Percentiles rank a stretch among this genome's conserved stretches.
These are phyloP conservation scores for Tachuris rubrigastra DNA, from an alignment of 2,113 vertebrate species.

Conservation along the genomic window DNA sequence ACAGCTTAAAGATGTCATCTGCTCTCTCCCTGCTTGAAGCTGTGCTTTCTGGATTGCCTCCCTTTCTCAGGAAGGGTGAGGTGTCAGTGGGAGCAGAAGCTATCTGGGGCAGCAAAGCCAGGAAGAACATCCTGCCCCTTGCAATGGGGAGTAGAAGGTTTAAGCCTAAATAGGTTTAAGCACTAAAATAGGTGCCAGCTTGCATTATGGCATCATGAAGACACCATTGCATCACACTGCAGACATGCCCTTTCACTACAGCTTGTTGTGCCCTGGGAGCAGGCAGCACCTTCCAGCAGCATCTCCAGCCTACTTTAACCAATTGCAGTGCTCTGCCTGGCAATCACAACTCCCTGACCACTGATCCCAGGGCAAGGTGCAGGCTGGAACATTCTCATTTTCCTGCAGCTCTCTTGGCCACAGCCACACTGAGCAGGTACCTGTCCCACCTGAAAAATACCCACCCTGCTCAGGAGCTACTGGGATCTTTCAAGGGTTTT, in stretches of 20 bases:
- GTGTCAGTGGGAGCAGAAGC: background rate
- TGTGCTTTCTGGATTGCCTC: background rate
- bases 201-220: background rate
- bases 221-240: background rate
- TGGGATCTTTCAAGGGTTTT: background rate
- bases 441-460: background rate
- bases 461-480: background rate
- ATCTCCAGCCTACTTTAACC: background rate
- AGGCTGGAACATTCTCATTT: background rate
- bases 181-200: background rate
- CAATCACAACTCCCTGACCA: background rate
- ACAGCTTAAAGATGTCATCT: constrained; percentile 24
- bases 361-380: rapidly evolving
- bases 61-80: background rate
- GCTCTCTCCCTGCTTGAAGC: background rate
- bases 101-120: background rate
- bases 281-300: background rate
- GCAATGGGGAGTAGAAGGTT: background rate
- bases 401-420: background rate
- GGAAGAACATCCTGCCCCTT: background rate
- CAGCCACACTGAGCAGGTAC: rapidly evolving
- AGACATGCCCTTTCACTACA: rapidly evolving
- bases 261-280: background rate
- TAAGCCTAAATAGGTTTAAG: background rate
- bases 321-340: background rate